Base-by-base conservation (phyloP, 2,888 invertebrate species). In the Cancer borealis region DNA sequence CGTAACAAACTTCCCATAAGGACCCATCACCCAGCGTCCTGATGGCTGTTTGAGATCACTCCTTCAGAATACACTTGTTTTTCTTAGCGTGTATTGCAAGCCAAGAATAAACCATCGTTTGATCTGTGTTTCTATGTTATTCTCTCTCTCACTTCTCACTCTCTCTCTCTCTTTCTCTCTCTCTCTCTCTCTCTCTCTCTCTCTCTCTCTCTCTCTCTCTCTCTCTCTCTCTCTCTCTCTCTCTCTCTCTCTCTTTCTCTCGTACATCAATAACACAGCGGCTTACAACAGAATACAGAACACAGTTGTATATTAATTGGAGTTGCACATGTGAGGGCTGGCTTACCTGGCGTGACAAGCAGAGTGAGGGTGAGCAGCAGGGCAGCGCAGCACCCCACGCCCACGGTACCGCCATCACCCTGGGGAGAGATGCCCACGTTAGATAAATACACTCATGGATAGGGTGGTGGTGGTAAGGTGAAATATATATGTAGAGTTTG, bases 391-490 rank as follows among this genome's bases (percentile, higher is more conserved):
- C 79, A 8, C 79, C 26, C 79, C 79, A 79, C 79, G 79, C 79
- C 79, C 79, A 79, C 79, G 79, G 79, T 26, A 30, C 79, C 79
- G 79, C 79, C 79, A 79, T 79, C 79, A 79, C 79, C 66, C 79
- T 79, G 79, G 26, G 79, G 79, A n/a, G n/a, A n/a, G 66, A 66
- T n/a, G 66, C 66, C 66, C 66, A 66, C 66, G 66, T 66, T 66
- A 79, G 21, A 17, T 26, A 73, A 73, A 73, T n/a, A 73, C 73
- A 21, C 54, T 73, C n/a, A n/a, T 3, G 73, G 21, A n/a, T 8
- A 21, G 14, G n/a, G 73, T 21, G 73, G 21, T 73, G 73, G 4
- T n/a, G 73, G 54, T 54, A 3, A 54, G 12, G 17, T 54, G 54
- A 14, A 54, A 54, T 54, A 54, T 10, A 17, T 54, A 54, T 17